These are phyloP conservation scores for Hypomecis atomaria DNA, from an alignment of 2,888 invertebrate genomes.

Conservation along the genomic window DNA sequence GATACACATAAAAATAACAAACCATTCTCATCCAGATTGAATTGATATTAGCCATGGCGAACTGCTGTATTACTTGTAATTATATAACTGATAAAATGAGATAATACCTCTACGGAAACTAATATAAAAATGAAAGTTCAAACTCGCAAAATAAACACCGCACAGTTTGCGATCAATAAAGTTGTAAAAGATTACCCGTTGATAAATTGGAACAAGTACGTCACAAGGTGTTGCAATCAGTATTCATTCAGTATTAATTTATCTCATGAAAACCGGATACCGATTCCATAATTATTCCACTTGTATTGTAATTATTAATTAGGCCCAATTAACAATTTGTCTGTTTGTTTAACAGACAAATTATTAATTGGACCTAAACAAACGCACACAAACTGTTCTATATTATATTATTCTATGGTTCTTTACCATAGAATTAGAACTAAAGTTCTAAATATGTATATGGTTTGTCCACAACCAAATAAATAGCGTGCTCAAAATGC, in stretches of 20 bases:
- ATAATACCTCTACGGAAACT: not conserved
- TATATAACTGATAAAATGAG: not conserved
- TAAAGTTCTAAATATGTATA: no score
- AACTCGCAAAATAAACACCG: constrained; percentile 4
- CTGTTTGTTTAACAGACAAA: no score
- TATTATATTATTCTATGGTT: no score
- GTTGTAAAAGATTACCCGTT: constrained; percentile 11
- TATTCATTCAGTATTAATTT: not conserved
- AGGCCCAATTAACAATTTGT: no score
- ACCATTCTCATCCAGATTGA: constrained; percentile 70
- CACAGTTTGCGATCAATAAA: constrained; percentile 11
- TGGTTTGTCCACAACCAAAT: no score
- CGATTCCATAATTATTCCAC: no score
- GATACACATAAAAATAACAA: constrained; percentile 43
- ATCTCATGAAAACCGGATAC: not conserved
- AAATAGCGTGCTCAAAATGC: no score
- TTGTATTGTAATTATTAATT: no score
- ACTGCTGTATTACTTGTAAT: not conserved
- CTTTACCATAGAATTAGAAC: no score
- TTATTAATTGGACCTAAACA: no score
- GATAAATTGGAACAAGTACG: constrained; percentile 7
- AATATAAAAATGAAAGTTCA: not conserved
- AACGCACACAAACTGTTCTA: no score
- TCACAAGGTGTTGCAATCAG: constrained; percentile 18
- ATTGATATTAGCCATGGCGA: constrained; percentile 65